Conservation (phyloP, 2,113 vertebrate species). For the Progne subis region DNA sequence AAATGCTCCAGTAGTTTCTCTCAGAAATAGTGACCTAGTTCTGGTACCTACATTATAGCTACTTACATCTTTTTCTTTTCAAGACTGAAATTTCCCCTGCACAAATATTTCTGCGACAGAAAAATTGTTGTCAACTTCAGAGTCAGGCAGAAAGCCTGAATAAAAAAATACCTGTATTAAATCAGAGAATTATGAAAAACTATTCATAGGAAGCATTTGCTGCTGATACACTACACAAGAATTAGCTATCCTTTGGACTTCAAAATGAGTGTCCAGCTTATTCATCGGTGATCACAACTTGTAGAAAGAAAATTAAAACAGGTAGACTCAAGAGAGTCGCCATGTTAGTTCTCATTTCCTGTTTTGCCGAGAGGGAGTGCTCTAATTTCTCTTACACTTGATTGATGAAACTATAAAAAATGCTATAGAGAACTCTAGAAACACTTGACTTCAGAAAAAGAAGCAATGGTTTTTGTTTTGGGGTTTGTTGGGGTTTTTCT, state of each 20-base stretch:
- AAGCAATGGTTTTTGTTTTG: neutral
- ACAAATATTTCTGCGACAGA: neutral
- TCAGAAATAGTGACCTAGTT: constrained; percentile 23
- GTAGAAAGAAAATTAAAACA: constrained; percentile 2
- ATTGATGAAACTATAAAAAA: neutral
- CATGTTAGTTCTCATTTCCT: neutral
- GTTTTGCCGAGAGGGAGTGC: neutral
- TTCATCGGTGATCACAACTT: neutral
- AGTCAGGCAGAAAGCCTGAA: neutral
- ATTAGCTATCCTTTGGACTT: neutral
- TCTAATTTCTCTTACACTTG: neutral
- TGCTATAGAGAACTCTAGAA: neutral
- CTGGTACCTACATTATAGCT: neutral
- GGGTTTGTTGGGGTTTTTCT: too few relatives aligned
- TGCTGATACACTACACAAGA: neutral
- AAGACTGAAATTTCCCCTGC: neutral
- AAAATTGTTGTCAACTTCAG: neutral
- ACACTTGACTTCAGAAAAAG: neutral
- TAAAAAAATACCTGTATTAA: neutral
- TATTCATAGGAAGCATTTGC: neutral
- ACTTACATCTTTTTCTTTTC: neutral
- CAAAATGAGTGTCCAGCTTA: neutral
- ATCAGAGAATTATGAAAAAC: neutral
- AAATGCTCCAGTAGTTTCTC: neutral
- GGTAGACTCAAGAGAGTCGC: neutral